phyloP scores from a whole-genome alignment of 2,113 vertebrate genomes.

The Etheostoma cragini region DNA sequence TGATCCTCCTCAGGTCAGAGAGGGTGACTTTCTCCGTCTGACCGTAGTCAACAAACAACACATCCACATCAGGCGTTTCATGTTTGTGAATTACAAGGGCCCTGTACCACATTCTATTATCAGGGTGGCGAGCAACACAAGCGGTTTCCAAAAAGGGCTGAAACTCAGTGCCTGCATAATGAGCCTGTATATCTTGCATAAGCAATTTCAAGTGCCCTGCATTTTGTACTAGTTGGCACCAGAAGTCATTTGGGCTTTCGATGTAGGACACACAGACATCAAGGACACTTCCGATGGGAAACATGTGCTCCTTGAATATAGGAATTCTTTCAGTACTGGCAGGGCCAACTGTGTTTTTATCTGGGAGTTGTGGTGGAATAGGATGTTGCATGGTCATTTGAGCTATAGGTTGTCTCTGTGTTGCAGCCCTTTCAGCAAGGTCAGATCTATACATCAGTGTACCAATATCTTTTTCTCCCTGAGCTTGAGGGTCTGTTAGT shows the following conservation, averaged over 20 bases:
- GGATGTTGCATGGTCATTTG: constrained; percentile 9
- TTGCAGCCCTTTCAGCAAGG: constrained; percentile 78
- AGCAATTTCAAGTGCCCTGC: constrained; percentile 79
- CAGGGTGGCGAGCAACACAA: constrained; percentile 88
- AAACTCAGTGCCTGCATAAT: constrained; percentile 82
- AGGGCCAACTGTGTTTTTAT: background rate
- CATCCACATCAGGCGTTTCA: constrained; percentile 81
- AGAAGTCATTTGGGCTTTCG: constrained; percentile 90
- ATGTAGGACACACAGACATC: constrained; percentile 87
- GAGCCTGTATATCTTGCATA: constrained; percentile 89
- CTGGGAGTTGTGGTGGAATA: background rate
- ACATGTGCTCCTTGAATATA: constrained; percentile 76
- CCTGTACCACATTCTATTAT: constrained; percentile 90
- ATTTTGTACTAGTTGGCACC: constrained; percentile 90
- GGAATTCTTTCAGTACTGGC: constrained; percentile 19
- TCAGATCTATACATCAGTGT: constrained; percentile 83
- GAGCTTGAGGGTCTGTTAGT: constrained; percentile 82
- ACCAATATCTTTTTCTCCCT: constrained; percentile 84
- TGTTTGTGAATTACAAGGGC: constrained; percentile 85
- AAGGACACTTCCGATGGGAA: constrained; percentile 89
- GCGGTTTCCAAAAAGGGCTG: constrained; percentile 71
- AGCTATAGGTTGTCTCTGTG: constrained; percentile 39
- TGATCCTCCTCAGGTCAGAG: constrained; percentile 83
- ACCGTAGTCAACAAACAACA: constrained; percentile 92
- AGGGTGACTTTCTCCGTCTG: constrained; percentile 83